Evolutionary conservation across 2,888 invertebrate genomes (phyloP), one percentile per base, ranked within the genome.

Genomic region (Dusona sp.): DNA sequence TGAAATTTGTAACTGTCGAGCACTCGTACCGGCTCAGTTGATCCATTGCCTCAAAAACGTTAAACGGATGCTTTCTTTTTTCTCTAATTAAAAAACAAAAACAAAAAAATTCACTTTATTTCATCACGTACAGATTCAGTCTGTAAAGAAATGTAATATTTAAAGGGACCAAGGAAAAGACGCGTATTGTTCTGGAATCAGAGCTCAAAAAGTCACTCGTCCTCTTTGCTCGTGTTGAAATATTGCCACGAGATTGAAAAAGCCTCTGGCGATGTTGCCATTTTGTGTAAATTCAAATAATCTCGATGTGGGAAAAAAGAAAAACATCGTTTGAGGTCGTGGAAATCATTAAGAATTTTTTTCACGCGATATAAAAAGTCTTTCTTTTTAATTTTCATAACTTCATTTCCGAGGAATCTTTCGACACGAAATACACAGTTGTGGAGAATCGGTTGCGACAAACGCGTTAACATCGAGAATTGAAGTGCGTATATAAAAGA

Each of bases 241-340:
- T 19, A 48, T 48, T 16, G 16, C 11, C 13, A 3, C 13, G 13
- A 45, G 45, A 45, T n/a, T n/a, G 3, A 45, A 16, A 45, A 45
- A 7, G 38, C 7, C 38, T 3, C 9, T 38, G 8, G 38, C 3
- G 38, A 38, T 38, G 1, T 38, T 38, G 38, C 9, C 38, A 38
- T 9, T 6, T 38, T 38, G 38, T 38, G 7, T 8, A 38, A 38
- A 38, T 38, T 38, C 38, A 38, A 7, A 38, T 38, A 38, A 38
- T 54, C n/a, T n/a, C 54, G 54, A 22, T 42, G n/a, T 70, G 70
- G 38, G n/a, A 45, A 45, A n/a, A 79, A 45, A 64, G 54, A 67
- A 38, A 57, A 57, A 57, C 25, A 57, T 25, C 25, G 57, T 57
- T 57, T 19, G 13, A 57, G 57, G 22, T 11, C 2, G 1, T 54